phyloP scores from a whole-genome alignment of 2,888 invertebrate genomes.

The Pristionchus maxplancki region DNA sequence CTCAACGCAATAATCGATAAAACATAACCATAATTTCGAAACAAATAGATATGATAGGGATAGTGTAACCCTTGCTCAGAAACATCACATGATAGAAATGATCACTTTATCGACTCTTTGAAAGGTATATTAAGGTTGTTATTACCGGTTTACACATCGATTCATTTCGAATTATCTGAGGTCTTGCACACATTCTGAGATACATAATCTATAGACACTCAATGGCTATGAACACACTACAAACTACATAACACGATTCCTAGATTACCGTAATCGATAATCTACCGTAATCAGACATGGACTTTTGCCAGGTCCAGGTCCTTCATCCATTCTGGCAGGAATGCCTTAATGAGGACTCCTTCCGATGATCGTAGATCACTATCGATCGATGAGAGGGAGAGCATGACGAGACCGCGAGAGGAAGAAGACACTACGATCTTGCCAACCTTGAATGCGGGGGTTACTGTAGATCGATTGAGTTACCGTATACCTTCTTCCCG shows the following conservation, averaged over 20 bases:
- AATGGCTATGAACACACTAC: background rate
- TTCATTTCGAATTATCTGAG: conserved; percentile 30
- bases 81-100: background rate
- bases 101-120: conserved; percentile 47
- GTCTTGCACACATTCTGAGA: conserved; percentile 30
- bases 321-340: conserved; percentile 46
- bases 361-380: background rate
- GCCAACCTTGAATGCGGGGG: conserved; percentile 21
- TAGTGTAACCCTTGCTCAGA: background rate
- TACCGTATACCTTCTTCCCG: conserved; percentile 49
- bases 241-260: background rate
- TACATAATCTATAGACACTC: conserved; percentile 36
- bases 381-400: conserved; percentile 38
- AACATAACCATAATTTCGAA: background rate
- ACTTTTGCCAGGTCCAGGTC: conserved; percentile 32
- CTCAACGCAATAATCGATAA: background rate
- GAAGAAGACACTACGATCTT: conserved; percentile 9
- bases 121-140: background rate
- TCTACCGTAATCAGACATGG: conserved; percentile 28
- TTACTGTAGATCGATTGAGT: background rate
- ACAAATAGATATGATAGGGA: background rate
- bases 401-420: conserved; percentile 13
- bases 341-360: background rate
- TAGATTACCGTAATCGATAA: background rate
- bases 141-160: conserved; percentile 23